These are phyloP conservation scores for Galeopsomyia nigrocyanea DNA, from an alignment of 2,888 invertebrate genomes.

Conservation along the genomic window DNA sequence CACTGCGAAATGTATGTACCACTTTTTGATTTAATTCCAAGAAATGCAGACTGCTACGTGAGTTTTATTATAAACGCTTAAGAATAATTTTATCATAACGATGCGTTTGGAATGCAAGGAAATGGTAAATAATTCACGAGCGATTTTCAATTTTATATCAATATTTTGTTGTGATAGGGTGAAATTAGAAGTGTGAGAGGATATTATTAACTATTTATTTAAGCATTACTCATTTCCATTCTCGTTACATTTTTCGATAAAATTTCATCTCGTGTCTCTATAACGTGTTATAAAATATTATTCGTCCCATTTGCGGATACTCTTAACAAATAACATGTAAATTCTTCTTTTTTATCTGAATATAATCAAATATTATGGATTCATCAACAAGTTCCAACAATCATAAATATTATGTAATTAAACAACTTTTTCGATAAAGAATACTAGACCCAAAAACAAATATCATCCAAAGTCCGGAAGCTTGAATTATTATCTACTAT, in stretches of 20 bases:
- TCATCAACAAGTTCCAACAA: constrained; percentile 31
- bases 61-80: too few relatives aligned
- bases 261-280: constrained; percentile 7
- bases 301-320: constrained; percentile 28
- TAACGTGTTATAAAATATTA: constrained; percentile 33
- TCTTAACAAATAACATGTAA: constrained; percentile 31
- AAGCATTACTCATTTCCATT: constrained; percentile 28
- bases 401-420: constrained; percentile 31
- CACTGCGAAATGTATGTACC: constrained; percentile 4
- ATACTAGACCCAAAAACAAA: constrained; percentile 23
- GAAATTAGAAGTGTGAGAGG: background rate
- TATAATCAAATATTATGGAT: constrained; percentile 23
- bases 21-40: constrained; percentile 28
- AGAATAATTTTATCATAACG: too few relatives aligned
- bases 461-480: background rate
- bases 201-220: background rate
- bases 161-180: background rate
- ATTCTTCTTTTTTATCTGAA: constrained; percentile 22
- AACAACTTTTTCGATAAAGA: constrained; percentile 33
- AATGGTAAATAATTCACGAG: too few relatives aligned
- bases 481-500: background rate
- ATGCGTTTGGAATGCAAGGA: too few relatives aligned
- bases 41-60: background rate
- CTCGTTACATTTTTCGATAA: constrained; percentile 31
- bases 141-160: too few relatives aligned